These are phyloP conservation scores for Chironomus tepperi DNA, from an alignment of 1,140 invertebrate genomes.

Conservation along the genomic window DNA sequence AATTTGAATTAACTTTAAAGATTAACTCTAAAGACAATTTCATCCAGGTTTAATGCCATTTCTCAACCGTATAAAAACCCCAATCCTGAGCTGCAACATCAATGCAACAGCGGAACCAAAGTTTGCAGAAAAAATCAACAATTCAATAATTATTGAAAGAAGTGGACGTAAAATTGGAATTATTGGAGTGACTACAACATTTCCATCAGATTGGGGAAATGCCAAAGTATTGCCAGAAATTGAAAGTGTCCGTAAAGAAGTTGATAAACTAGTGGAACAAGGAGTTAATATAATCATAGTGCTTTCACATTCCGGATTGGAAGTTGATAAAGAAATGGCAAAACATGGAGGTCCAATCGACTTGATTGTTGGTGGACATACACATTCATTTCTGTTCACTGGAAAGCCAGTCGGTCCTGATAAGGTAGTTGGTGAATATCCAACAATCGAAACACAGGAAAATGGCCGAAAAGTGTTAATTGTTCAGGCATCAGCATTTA, in stretches of 20 bases:
- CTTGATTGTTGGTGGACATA: constrained; percentile 71
- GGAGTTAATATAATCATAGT: constrained; percentile 77
- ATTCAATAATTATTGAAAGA: constrained; percentile 49
- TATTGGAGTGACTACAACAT: constrained; percentile 58
- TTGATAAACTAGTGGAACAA: constrained; percentile 46
- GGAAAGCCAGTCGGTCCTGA: constrained; percentile 48
- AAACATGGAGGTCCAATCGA: constrained; percentile 64
- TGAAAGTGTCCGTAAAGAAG: constrained; percentile 56
- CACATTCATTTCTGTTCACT: constrained; percentile 67
- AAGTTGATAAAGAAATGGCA: constrained; percentile 63
- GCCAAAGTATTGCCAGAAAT: constrained; percentile 59
- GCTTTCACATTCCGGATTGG: constrained; percentile 73
- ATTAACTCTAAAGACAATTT: too few species aligned
- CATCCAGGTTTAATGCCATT: constrained; percentile 57
- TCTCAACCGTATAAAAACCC: constrained; percentile 49
- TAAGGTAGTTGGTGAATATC: constrained; percentile 50
- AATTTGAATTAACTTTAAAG: too few species aligned
- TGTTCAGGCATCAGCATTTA: constrained; percentile 50
- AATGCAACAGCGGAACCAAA: constrained; percentile 58
- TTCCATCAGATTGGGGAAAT: constrained; percentile 45
- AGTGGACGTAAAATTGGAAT: constrained; percentile 63
- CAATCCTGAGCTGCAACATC: constrained; percentile 67
- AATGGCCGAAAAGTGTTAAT: constrained; percentile 49
- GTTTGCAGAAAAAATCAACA: constrained; percentile 52
- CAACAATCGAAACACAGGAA: constrained; percentile 50